A percentile compares a stretch with the other conserved stretches of the same genome.
Conservation (phyloP, 1,140 invertebrate genomes). For the Drosophila chauvacae region DNA sequence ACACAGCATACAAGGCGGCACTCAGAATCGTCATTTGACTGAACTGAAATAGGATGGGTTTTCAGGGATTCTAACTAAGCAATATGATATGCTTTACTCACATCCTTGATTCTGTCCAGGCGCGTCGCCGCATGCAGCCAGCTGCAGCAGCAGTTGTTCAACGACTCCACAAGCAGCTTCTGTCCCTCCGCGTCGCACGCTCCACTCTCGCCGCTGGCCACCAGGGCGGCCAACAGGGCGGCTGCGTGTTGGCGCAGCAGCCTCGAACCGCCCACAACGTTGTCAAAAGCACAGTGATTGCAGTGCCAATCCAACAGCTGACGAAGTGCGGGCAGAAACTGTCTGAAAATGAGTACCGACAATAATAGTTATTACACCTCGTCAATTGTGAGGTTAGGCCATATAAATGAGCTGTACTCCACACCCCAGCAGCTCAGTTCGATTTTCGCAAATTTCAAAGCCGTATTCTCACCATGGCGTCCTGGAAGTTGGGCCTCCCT, state of each 20-base stretch:
- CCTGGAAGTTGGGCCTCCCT: constrained; percentile 18
- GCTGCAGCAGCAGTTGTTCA: constrained; percentile 78
- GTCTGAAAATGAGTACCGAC: constrained; percentile 40
- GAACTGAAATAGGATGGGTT: constrained; percentile 44
- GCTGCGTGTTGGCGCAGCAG: constrained; percentile 81
- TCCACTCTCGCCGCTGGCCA: constrained; percentile 63
- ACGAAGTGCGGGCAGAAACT: constrained; percentile 75
- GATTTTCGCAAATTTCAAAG: not conserved
- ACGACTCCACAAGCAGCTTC: constrained; percentile 52
- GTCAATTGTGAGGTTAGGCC: constrained; percentile 5
- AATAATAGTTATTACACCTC: constrained; percentile 55
- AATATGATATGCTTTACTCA: constrained; percentile 23
- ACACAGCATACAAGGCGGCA: constrained; percentile 56
- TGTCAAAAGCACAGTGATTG: constrained; percentile 71
- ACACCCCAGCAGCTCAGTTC: constrained; percentile 35
- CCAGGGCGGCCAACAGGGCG: constrained; percentile 69
- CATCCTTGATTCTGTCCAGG: constrained; percentile 58
- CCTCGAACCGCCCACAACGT: constrained; percentile 66
- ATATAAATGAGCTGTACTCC: constrained; percentile 40
- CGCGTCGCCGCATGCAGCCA: constrained; percentile 72
- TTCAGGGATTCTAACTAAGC: not conserved
- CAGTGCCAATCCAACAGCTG: constrained; percentile 82
- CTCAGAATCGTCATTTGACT: constrained; percentile 73
- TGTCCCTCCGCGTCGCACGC: constrained; percentile 59
- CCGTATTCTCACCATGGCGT: constrained; percentile 35